Evolutionary conservation across 1,140 invertebrate genomes (phyloP), one percentile per base, ranked within the genome.

Genomic region (Bilobella aurantiaca): DNA sequence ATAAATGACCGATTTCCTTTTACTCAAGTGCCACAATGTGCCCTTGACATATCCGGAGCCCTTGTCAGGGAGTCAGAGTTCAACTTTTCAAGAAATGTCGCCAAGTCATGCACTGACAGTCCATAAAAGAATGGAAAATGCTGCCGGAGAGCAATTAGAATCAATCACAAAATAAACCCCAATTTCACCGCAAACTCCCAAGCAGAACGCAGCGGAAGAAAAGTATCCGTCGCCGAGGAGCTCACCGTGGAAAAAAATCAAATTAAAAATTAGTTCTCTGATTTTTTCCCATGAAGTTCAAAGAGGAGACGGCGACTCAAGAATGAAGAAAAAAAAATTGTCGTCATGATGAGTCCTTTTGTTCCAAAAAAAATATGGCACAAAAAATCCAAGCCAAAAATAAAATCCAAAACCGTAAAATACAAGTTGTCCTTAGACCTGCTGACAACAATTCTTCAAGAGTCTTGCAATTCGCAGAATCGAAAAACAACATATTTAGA

Each of bases 251-350:
- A 53, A 23, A 53, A 53, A 53, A 53, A 12, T 53, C 49, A 53
- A 53, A 53, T 53, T 53, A 53, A 53, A 53, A 53, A 53, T 53
- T 53, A 16, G 49, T 53, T 53, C 23, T 23, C 5, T 53, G 12
- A 16, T 53, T 23, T 23, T 53, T 53, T 23, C 49, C 49, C 12
- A 53, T 12, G 49, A 53, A 53, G 34, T 42, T n/a, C n/a, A n/a
- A n/a, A n/a, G n/a, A n/a, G n/a, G n/a, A n/a, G n/a, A n/a, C n/a
- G n/a, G n/a, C n/a, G n/a, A 42, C 34, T 42, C 34, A 42, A 42
- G 34, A 8, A n/a, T n/a, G n/a, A 8, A n/a, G n/a, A 42, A n/a
- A 42, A 42, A 42, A 8, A n/a, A 42, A 12, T 42, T 42, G 8
- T n/a, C 37, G 37, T 42, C n/a, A 8, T n/a, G n/a, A 12, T n/a